Percentiles rank a stretch among this genome's conserved stretches.
These are phyloP conservation scores for Timema podura DNA, from an alignment of 2,888 invertebrate genomes.

Conservation along the genomic window DNA sequence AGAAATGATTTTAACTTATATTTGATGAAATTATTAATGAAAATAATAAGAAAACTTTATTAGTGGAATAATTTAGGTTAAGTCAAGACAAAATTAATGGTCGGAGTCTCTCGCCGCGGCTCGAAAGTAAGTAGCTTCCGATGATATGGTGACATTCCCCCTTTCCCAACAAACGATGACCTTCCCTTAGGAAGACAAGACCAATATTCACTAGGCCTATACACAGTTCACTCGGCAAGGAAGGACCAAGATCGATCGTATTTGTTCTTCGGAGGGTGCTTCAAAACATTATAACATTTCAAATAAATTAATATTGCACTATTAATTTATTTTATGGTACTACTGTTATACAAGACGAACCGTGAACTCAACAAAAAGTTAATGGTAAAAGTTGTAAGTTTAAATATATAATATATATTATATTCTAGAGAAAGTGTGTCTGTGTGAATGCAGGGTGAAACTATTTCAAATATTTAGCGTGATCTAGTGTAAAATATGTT, in stretches of 20 bases:
- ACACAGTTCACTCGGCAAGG: not conserved
- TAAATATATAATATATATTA: not conserved
- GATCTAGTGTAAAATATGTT: slow-evolving; percentile 7
- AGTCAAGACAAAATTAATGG: too few species aligned
- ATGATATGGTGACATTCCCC: too few species aligned
- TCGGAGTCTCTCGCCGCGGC: too few species aligned
- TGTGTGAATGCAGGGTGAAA: not conserved
- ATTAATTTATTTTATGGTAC: not conserved
- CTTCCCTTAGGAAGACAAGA: not conserved
- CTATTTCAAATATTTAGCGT: slow-evolving; percentile 1
- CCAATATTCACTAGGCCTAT: slow-evolving; percentile 8
- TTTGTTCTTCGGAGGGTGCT: too few species aligned
- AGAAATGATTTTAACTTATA: too few species aligned
- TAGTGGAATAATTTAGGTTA: too few species aligned
- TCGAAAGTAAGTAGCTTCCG: too few species aligned
- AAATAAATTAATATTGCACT: slow-evolving; percentile 4
- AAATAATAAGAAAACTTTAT: too few species aligned
- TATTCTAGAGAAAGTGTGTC: not conserved
- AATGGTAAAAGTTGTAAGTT: slow-evolving; percentile 5
- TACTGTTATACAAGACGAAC: not conserved
- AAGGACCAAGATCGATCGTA: not conserved
- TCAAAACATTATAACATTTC: not conserved
- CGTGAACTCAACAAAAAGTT: slow-evolving; percentile 4
- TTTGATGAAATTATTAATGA: too few species aligned
- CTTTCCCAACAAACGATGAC: too few species aligned